A percentile compares a stretch with the other conserved stretches of the same genome.
Conservation (phyloP, 2,888 invertebrate species). For the Pachycephus smyrnensis region DNA sequence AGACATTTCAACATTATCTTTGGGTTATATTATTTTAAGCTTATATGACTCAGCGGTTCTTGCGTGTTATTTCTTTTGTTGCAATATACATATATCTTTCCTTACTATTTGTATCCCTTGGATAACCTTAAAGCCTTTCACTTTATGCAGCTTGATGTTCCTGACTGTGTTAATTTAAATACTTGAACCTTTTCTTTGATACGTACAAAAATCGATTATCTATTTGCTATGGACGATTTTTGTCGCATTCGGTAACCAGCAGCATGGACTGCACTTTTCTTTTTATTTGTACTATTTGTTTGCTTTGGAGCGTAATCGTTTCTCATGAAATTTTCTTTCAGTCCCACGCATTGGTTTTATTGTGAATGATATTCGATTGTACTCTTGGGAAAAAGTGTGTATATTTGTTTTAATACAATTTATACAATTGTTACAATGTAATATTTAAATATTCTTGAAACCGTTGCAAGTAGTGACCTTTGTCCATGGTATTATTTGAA, state of each 20-base stretch:
- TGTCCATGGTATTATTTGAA: no score
- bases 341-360: neutral
- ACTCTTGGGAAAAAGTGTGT: neutral
- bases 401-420: neutral
- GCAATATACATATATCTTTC: constrained; percentile 6
- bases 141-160: neutral
- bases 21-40: neutral
- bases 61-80: neutral
- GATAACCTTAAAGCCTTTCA: constrained; percentile 4
- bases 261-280: neutral
- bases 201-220: neutral
- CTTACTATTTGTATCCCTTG: neutral
- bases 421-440: neutral
- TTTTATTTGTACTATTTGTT: neutral
- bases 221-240: neutral
- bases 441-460: neutral
- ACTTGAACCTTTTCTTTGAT: neutral
- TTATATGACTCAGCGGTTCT: neutral
- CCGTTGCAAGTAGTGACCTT: neutral
- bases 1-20: neutral
- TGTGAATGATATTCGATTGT: neutral
- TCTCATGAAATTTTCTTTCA: neutral
- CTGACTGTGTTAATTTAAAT: constrained; percentile 11
- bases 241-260: neutral
- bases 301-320: neutral